A percentile compares a stretch with the other conserved stretches of the same genome.
phyloP scores from a whole-genome alignment of 1,140 invertebrate genomes.

The Oscheius sp. region DNA sequence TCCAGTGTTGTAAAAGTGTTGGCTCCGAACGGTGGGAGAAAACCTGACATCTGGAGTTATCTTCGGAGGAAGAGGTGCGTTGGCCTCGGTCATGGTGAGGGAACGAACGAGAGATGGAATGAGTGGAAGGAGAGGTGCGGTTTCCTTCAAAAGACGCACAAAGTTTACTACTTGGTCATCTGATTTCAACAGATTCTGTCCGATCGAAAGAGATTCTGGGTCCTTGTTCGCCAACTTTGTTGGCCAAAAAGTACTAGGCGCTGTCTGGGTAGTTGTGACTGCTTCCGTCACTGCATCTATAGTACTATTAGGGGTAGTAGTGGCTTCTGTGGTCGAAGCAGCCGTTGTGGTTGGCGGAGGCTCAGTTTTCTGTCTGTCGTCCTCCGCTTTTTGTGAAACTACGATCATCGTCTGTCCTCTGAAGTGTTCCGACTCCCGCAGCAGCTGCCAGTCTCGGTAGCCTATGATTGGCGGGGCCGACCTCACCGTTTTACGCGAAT shows the following conservation, averaged over 20 bases:
- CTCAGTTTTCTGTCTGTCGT: neutral
- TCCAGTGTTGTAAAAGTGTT: neutral
- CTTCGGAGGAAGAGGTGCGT: neutral
- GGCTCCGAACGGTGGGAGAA: neutral
- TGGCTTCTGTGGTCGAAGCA: neutral
- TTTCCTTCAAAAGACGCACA: conserved; percentile 37
- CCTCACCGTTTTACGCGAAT: neutral
- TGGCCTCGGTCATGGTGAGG: conserved; percentile 9
- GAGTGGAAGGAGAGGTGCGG: conserved; percentile 35
- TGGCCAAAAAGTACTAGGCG: neutral
- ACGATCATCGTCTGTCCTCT: conserved; percentile 11
- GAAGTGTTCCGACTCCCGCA: neutral
- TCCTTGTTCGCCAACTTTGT: neutral
- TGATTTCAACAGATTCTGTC: neutral
- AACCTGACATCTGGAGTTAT: neutral
- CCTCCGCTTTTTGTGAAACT: neutral
- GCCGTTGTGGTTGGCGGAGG: neutral
- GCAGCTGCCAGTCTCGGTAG: conserved; percentile 4
- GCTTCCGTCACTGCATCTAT: neutral
- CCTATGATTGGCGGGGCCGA: conserved; percentile 6
- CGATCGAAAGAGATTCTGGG: neutral
- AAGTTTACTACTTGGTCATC: conserved; percentile 33
- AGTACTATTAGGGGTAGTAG: neutral
- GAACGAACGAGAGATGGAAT: conserved; percentile 35
- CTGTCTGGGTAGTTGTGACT: neutral